phyloP scores from a whole-genome alignment of 2,113 vertebrate genomes.

The Camelus bactrianus region DNA sequence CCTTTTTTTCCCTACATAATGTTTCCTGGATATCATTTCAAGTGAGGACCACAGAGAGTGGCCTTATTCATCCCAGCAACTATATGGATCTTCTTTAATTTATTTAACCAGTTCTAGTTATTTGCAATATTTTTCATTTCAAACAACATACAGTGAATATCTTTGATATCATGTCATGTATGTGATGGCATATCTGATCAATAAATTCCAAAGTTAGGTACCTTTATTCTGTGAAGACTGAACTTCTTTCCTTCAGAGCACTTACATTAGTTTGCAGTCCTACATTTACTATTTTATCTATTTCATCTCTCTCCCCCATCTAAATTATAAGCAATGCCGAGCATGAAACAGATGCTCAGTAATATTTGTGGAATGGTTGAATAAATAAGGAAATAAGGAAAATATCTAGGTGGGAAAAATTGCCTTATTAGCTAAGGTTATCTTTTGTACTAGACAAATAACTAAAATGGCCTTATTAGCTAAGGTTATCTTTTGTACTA shows the following conservation, averaged over 20 bases:
- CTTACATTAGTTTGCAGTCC: background rate
- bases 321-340: slow-evolving; percentile 53
- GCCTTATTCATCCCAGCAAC: background rate
- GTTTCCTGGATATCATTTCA: background rate
- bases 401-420: slow-evolving; percentile 7
- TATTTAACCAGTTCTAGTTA: slow-evolving; percentile 33
- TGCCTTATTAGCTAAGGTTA: background rate
- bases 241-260: slow-evolving; percentile 40
- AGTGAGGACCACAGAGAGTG: background rate
- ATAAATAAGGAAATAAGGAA: slow-evolving; percentile 53
- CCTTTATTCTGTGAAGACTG: slow-evolving; percentile 47
- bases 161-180: background rate
- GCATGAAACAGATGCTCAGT: background rate
- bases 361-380: slow-evolving; percentile 46
- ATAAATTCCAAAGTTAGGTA: slow-evolving; percentile 54
- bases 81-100: background rate
- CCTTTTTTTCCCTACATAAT: slow-evolving; percentile 5
- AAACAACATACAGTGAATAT: background rate
- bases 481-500: slow-evolving; percentile 18
- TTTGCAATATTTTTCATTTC: slow-evolving; percentile 26
- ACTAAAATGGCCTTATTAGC: background rate
- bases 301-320: slow-evolving; percentile 2
- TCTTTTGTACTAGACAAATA: slow-evolving; percentile 16
- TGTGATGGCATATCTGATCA: slow-evolving; percentile 32
- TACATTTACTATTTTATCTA: slow-evolving; percentile 36